These are phyloP conservation scores for Paramormyrops kingsleyae DNA, from an alignment of 2,113 vertebrate genomes.

Conservation along the genomic window DNA sequence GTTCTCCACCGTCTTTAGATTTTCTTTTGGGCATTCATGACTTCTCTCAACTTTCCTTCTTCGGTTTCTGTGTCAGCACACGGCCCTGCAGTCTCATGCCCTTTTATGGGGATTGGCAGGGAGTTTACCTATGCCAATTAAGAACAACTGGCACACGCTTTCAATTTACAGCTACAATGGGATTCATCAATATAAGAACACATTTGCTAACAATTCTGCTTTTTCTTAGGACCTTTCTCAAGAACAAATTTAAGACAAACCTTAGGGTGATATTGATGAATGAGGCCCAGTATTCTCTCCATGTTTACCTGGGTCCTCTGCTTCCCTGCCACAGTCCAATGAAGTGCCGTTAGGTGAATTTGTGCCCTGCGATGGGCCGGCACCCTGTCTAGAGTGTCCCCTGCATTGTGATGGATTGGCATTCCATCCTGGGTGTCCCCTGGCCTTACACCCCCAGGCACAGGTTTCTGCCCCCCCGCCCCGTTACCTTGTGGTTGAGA, in stretches of 20 bases:
- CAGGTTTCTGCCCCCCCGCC: neutral
- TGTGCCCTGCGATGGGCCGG: neutral
- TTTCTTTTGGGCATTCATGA: too few relatives aligned
- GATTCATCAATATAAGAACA: neutral
- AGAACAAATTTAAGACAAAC: neutral
- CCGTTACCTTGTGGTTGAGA: neutral
- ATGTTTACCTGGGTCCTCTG: neutral
- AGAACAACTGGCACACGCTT: neutral
- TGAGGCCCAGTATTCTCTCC: neutral
- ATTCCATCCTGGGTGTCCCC: neutral
- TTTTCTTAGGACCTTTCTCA: neutral
- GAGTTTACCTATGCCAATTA: neutral
- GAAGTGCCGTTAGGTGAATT: neutral
- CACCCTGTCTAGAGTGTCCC: neutral
- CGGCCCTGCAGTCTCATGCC: too few relatives aligned
- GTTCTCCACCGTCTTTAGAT: too few relatives aligned
- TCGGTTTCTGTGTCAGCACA: too few relatives aligned
- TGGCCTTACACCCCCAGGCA: neutral
- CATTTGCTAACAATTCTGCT: neutral
- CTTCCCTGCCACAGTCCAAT: neutral
- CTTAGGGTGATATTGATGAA: neutral
- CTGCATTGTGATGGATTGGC: neutral
- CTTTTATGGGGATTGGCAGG: too few relatives aligned
- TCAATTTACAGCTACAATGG: neutral
- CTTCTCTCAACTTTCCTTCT: too few relatives aligned